Evolutionary conservation across 2,797 vertebrate species (phyloP), one percentile per base, ranked within the genome.

Genomic region (Merluccius polli): DNA sequence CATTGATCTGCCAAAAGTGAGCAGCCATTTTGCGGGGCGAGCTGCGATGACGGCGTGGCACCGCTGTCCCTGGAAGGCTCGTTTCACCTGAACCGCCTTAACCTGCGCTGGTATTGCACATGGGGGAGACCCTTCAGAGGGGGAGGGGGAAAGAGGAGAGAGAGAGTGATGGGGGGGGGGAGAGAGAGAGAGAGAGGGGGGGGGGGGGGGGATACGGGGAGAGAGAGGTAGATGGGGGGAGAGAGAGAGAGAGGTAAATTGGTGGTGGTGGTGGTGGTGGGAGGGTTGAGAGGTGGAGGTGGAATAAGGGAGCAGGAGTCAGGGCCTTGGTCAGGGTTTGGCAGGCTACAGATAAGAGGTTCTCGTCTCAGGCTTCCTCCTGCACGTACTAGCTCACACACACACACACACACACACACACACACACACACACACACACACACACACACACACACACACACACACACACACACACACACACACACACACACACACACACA

Each of bases 1-100:
- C 88, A 92, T 89, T 90, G 91, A 91, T 90, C 89, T 89, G 91
- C 88, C 87, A 88, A 88, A 65, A 90, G 88, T 86, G 89, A 91
- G 89, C 89, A 87, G 86, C 87, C 89, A 90, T 92, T 92, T 88
- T 87, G 32, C 83, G 84, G 81, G 76, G 83, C 76, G 36, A 48
- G 85, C 8, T n/a, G 59, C 24, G 10, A 16, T 3, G 84, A 84
- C 83, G 79, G 76, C n/a, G 52, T 73, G 75, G 74, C 71, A 74
- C 82, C 84, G 75, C 81, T 78, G 87, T 87, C 88, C 86, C 88
- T 88, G 89, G 92, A 92, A 90, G 86, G 87, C 87, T 91, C 87
- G 89, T 93, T 92, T 92, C 85, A 90, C 91, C 89, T 87, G 88
- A 65, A 82, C 79, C 44, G 83, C 83, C 81, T 83, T 84, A 8